These are phyloP conservation scores for Micromys minutus DNA, from an alignment of 2,113 vertebrate species.

Conservation along the genomic window DNA sequence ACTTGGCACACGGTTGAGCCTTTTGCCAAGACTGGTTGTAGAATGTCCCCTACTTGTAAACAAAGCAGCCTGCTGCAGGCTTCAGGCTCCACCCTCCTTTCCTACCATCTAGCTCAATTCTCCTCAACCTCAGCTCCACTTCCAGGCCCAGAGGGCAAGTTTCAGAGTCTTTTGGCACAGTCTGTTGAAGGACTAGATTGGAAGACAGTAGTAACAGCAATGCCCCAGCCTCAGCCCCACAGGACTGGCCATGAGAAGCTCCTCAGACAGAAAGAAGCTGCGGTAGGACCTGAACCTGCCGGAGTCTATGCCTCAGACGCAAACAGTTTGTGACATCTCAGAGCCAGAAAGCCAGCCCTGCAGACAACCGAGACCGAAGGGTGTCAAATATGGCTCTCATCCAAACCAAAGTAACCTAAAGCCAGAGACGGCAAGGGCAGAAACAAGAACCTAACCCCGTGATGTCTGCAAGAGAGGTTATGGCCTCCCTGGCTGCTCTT, in stretches of 20 bases:
- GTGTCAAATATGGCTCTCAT: not conserved
- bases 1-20: not conserved
- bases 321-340: not conserved
- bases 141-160: not conserved
- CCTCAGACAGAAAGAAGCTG: accelerated
- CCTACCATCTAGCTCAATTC: not conserved
- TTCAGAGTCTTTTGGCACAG: accelerated
- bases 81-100: not conserved
- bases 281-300: not conserved
- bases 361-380: accelerated
- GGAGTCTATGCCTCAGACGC: not conserved
- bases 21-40: not conserved
- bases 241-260: accelerated
- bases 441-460: accelerated
- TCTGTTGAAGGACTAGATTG: not conserved
- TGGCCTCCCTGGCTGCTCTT: not conserved
- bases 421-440: not conserved
- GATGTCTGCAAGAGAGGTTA: not conserved
- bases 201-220: accelerated
- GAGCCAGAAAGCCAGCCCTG: not conserved
- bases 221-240: not conserved
- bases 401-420: not conserved
- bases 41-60: not conserved
- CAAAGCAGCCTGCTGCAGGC: accelerated
- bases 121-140: no score